Base-by-base conservation (phyloP, 2,797 vertebrate species). In the Oceanodroma leucorhoa region DNA sequence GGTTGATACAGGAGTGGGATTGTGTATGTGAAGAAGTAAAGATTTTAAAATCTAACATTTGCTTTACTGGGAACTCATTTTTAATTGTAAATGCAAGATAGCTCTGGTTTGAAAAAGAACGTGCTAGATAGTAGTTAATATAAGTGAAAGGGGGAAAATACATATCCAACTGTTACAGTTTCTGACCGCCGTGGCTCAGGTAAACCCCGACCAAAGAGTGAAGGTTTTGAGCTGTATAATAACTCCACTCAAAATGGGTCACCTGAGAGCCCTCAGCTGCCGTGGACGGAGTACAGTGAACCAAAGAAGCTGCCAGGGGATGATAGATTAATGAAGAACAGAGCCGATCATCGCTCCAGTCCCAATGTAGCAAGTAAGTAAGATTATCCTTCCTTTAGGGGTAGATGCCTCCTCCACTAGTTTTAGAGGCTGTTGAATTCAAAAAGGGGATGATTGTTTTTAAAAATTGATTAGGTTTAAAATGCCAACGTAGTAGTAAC, bases 351-450 rank as follows among this genome's bases (percentile, higher is more conserved):
- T 96, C 99, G 99, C 51, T 99, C 99, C 95, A 99, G 99, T 97
- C 99, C 99, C 95, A 99, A 99, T 72, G 99, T 99, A 75, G 99
- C 99, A 97, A 99, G 99, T 99, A 98, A 98, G 99, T 32, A 53
- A 38, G 26, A 34, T 12, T 61, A 32, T 8, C 29, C 22, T 87
- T 32, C 53, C 61, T 67, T 27, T 43, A 32, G 65, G 54, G 40
- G 34, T 67, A 54, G 69, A 14, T 72, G 16, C 40, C 16, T 83
- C 15, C n/a, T 65, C 38, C 3, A 6, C 30, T 58, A n/a, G 19
- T 43, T n/a, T 41, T 10, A 27, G 46, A 82, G 75, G 34, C 48
- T 83, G 22, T 46, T 66, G 29, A 76, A 55, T 83, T 84, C 27
- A n/a, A 50, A 76, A 81, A 17, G 19, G 48, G 10, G 6, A 7